Percentiles rank a stretch among this genome's conserved stretches.
These are phyloP conservation scores for Myotis davidii DNA, from an alignment of 2,113 vertebrate genomes.

Conservation along the genomic window DNA sequence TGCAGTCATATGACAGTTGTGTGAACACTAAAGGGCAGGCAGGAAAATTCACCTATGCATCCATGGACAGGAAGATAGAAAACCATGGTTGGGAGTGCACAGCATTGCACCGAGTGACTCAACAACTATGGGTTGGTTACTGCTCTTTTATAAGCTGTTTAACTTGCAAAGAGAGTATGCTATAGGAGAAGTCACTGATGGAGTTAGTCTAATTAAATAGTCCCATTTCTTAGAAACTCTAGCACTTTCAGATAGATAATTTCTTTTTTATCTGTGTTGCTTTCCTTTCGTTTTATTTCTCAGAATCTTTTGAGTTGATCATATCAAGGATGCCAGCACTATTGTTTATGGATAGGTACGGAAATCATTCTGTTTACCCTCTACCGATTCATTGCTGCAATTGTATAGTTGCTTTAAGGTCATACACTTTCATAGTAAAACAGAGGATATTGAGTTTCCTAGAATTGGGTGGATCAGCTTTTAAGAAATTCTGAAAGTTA, in stretches of 20 bases:
- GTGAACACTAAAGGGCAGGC: background rate
- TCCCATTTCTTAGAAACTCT: background rate
- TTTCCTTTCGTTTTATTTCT: background rate
- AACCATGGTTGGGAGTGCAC: background rate
- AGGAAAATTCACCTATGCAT: background rate
- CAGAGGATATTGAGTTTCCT: background rate
- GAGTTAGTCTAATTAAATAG: background rate
- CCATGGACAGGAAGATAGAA: background rate
- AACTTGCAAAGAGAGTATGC: background rate
- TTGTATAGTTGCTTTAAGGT: background rate
- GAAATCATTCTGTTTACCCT: background rate
- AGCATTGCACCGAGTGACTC: accelerated
- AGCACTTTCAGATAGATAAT: background rate
- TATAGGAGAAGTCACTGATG: background rate
- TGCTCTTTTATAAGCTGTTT: background rate
- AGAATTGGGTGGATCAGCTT: background rate
- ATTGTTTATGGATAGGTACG: slow-evolving; percentile 19
- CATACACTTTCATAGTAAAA: slow-evolving; percentile 6
- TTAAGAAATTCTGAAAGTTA: slow-evolving; percentile 29
- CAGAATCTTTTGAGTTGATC: background rate
- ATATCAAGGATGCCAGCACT: background rate
- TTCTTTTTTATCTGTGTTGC: background rate
- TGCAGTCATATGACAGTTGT: background rate
- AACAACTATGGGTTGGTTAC: background rate
- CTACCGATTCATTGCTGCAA: background rate